phyloP scores from a whole-genome alignment of 2,888 invertebrate genomes.

The Leptopilina syphax region DNA sequence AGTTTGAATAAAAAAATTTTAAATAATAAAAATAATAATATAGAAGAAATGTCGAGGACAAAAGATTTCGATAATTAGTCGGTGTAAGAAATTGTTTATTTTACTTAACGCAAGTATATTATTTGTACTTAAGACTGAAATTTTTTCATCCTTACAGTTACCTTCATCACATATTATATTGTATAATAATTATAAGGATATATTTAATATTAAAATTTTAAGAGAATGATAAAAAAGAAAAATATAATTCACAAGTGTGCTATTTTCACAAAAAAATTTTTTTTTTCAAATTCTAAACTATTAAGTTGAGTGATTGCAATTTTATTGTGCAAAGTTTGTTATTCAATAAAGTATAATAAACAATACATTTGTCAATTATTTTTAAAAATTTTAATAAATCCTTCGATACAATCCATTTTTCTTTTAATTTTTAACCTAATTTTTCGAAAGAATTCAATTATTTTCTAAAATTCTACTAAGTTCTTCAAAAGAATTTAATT shows the following conservation, averaged over 20 bases:
- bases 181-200: conserved; percentile 12
- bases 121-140: conserved; percentile 36
- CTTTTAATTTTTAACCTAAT: too few species aligned
- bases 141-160: conserved; percentile 25
- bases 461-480: too few species aligned
- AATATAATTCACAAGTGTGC: conserved; percentile 26
- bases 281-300: conserved; percentile 22
- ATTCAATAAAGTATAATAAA: conserved; percentile 22
- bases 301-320: conserved; percentile 27
- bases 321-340: conserved; percentile 30
- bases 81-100: not conserved
- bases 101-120: conserved; percentile 20
- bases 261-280: not conserved
- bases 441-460: too few species aligned
- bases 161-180: conserved; percentile 3
- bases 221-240: not conserved
- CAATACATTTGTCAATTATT: not conserved
- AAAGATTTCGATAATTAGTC: not conserved
- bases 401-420: too few species aligned
- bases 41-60: not conserved
- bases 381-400: too few species aligned
- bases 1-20: not conserved
- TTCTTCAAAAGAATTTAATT: too few species aligned
- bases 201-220: conserved; percentile 2
- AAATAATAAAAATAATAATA: too few species aligned